phyloP scores from a whole-genome alignment of 2,113 vertebrate species.

The Brachyhypopomus occidentalis region DNA sequence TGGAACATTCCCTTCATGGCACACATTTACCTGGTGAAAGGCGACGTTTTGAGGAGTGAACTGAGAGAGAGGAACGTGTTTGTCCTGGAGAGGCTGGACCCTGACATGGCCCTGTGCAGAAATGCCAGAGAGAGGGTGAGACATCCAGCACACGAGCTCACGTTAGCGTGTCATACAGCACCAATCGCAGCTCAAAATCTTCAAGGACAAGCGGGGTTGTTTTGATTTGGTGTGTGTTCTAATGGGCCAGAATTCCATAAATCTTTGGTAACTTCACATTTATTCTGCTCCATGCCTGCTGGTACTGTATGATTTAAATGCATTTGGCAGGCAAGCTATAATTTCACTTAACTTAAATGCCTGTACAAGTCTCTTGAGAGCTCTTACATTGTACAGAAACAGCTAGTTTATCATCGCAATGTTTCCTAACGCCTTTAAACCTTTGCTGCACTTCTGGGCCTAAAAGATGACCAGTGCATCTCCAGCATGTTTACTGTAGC shows the following conservation, averaged over 20 bases:
- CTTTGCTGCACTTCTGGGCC: conserved; percentile 71
- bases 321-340: not conserved
- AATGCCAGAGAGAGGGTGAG: conserved; percentile 94
- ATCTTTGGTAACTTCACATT: not conserved
- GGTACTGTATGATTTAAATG: not conserved
- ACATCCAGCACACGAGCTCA: not conserved
- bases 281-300: too few relatives aligned
- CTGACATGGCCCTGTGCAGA: conserved; percentile 94
- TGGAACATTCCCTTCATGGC: conserved; percentile 98
- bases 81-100: conserved; percentile 90
- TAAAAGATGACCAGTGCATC: conserved; percentile 84
- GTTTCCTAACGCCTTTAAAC: conserved; percentile 61
- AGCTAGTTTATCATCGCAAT: conserved; percentile 50
- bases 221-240: not conserved
- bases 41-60: conserved; percentile 82
- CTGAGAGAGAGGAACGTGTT: conserved; percentile 93
- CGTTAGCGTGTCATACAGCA: not conserved
- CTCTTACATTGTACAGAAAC: not conserved
- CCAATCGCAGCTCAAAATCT: not conserved
- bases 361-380: not conserved
- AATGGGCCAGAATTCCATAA: not conserved
- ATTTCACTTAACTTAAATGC: not conserved
- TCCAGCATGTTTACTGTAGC: conserved; percentile 81
- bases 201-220: not conserved
- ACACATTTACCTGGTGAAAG: conserved; percentile 91